Base-by-base conservation (phyloP, 2,888 invertebrate species). In the Callosobruchus maculatus region DNA sequence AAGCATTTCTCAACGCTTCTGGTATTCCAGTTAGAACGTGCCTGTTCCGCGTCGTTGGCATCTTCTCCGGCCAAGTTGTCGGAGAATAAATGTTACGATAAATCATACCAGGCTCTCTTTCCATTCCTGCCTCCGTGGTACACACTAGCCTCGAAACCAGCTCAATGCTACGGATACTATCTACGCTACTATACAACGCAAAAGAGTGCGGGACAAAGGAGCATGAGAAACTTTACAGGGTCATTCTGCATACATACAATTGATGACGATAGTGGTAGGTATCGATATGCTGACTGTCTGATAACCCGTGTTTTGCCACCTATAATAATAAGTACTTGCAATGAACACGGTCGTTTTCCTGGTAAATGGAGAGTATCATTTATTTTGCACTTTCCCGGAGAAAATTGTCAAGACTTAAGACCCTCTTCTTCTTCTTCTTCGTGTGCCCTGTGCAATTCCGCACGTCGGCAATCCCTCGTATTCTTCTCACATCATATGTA, bases 141-240 rank as follows among this genome's bases (percentile, higher is more conserved):
- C 75, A 72, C 77, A 71, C 5, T 49, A 49, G 49, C 49, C 49
- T 49, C 49, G 49, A 49, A 5, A 49, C 49, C 49, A 49, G 13
- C 71, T 75, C 75, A 74, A 76, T 74, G 77, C 74, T 76, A 75
- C 76, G 74, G 76, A 74, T 76, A 77, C 77, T 77, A 77, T 76
- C 75, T 76, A 77, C 77, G 76, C 71, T 75, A 77, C 75, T 76
- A 76, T 71, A 71, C 22, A 66, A 70, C 26, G 71, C 69, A 22
- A 67, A 68, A 73, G 73, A 73, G 21, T 13, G 49, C 13, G 13
- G 13, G 7, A 13, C 49, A 49, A 49, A 49, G 49, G 13, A 13
- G 13, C 49, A 18, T 0, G 5, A 49, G 49, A 49, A 13, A 49
- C 3, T 18, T 49, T 49, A 49, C 49, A 49, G 49, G 49, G 49